Evolutionary conservation across 2,888 invertebrate species (phyloP).

Genomic region (Acrocyrtus sp.): DNA sequence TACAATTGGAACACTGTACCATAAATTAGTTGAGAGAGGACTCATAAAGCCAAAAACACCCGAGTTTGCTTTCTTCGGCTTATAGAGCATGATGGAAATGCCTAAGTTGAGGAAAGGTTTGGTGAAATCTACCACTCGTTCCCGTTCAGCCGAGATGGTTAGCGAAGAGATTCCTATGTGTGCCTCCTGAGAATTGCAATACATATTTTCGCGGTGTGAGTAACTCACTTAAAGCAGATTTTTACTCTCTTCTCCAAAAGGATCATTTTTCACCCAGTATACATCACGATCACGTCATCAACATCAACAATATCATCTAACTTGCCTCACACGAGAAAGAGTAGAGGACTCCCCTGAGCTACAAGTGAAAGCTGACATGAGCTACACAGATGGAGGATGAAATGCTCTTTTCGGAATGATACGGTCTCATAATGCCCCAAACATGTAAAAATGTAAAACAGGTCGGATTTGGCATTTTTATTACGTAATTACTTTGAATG

Average conservation of each 20-base stretch:
- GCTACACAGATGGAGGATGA: no score
- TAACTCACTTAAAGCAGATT: slow-evolving; percentile 16
- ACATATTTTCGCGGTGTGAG: no score
- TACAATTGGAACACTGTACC: slow-evolving; percentile 68
- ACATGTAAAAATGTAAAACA: no score
- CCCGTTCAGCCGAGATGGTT: slow-evolving; percentile 90
- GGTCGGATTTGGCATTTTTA: no score
- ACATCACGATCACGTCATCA: neutral
- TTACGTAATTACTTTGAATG: no score
- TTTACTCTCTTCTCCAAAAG: slow-evolving; percentile 1
- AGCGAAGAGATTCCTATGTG: slow-evolving; percentile 89
- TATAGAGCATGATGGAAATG: slow-evolving; percentile 88
- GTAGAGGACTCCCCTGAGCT: slow-evolving; percentile 35
- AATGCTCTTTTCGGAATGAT: no score
- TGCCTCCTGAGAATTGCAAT: slow-evolving; percentile 74
- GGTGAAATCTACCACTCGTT: slow-evolving; percentile 95
- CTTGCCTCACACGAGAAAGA: slow-evolving; percentile 9
- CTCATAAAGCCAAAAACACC: slow-evolving; percentile 89
- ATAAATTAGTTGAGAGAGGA: slow-evolving; percentile 85
- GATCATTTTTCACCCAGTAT: neutral
- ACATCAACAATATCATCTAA: neutral
- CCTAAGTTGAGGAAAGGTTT: slow-evolving; percentile 99
- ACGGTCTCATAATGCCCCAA: no score
- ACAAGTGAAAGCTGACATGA: neutral
- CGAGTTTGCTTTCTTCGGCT: slow-evolving; percentile 75